A percentile compares a stretch with the other conserved stretches of the same genome.
These are phyloP conservation scores for Sphaerophoria taeniata DNA, from an alignment of 2,888 invertebrate species.

Conservation along the genomic window DNA sequence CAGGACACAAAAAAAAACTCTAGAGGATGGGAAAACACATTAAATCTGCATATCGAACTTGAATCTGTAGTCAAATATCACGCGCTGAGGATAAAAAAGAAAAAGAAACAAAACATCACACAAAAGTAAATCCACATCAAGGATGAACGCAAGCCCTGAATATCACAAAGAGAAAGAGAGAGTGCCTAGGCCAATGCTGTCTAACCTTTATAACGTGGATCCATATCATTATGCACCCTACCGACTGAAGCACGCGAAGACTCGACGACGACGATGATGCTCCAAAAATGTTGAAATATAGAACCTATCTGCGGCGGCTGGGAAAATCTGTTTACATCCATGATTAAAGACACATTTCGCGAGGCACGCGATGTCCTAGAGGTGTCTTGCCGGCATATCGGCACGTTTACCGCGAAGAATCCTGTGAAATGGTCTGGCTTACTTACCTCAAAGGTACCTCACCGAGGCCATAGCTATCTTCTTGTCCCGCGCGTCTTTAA, in stretches of 20 bases:
- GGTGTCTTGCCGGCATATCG: conserved; percentile 36
- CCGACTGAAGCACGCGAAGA: too few relatives aligned
- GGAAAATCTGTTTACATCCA: conserved; percentile 74
- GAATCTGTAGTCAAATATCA: conserved; percentile 73
- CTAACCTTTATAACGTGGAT: conserved; percentile 30
- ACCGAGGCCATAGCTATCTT: not conserved
- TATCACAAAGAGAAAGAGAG: not conserved
- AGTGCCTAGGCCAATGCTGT: conserved; percentile 2
- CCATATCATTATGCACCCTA: conserved; percentile 38
- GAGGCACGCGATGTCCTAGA: conserved; percentile 61
- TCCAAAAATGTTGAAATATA: not conserved
- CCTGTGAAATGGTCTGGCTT: conserved; percentile 50
- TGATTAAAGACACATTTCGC: conserved; percentile 72
- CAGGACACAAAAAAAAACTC: conserved; percentile 15
- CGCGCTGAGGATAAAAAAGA: conserved; percentile 42
- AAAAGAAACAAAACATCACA: conserved; percentile 24
- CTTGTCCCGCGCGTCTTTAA: not conserved
- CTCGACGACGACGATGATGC: not conserved
- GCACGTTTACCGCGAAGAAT: conserved; percentile 59
- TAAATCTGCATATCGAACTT: conserved; percentile 70
- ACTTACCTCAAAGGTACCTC: conserved; percentile 12
- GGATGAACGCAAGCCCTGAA: conserved; percentile 25
- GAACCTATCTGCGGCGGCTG: conserved; percentile 64
- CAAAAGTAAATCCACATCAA: conserved; percentile 33
- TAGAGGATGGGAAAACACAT: conserved; percentile 8